Percentiles rank a stretch among this genome's conserved stretches.
Evolutionary conservation across 2,797 vertebrate genomes (phyloP).

Genomic region (Paguma larvata): DNA sequence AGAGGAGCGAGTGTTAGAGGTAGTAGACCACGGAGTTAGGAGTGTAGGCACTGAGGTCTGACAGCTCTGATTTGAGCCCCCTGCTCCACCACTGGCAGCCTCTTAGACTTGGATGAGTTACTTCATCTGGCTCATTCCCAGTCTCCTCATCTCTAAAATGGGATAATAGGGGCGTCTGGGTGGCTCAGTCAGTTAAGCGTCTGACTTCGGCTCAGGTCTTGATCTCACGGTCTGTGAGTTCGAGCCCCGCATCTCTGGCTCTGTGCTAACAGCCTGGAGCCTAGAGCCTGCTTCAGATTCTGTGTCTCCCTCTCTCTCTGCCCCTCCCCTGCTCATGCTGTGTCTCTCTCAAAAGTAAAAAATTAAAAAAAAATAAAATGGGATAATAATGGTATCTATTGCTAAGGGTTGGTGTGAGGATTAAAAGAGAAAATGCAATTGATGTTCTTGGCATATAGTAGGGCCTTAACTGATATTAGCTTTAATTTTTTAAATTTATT

Average conservation of each 20-base stretch:
- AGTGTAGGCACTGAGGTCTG: not conserved
- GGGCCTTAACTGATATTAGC: not conserved
- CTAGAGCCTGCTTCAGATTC: too few relatives aligned
- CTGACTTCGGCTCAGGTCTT: too few relatives aligned
- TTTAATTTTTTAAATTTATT: not conserved
- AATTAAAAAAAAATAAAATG: too few relatives aligned
- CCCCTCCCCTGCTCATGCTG: too few relatives aligned
- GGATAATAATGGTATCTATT: not conserved
- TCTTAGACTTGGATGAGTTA: not conserved
- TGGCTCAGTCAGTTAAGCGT: too few relatives aligned
- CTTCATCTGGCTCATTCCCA: not conserved
- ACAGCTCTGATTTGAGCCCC: not conserved
- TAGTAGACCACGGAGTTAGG: not conserved
- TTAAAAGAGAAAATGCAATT: not conserved
- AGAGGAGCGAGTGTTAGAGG: accelerated
- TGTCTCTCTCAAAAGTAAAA: too few relatives aligned
- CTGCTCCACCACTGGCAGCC: not conserved
- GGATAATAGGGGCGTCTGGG: not conserved
- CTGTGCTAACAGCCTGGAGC: too few relatives aligned
- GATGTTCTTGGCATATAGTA: not conserved
- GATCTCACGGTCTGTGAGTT: too few relatives aligned
- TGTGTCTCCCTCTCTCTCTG: too few relatives aligned
- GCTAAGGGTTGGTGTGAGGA: not conserved
- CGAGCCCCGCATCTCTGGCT: too few relatives aligned
- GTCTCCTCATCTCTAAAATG: not conserved